Base-by-base conservation (phyloP, 2,113 vertebrate species). In the Trematomus loennbergii region DNA sequence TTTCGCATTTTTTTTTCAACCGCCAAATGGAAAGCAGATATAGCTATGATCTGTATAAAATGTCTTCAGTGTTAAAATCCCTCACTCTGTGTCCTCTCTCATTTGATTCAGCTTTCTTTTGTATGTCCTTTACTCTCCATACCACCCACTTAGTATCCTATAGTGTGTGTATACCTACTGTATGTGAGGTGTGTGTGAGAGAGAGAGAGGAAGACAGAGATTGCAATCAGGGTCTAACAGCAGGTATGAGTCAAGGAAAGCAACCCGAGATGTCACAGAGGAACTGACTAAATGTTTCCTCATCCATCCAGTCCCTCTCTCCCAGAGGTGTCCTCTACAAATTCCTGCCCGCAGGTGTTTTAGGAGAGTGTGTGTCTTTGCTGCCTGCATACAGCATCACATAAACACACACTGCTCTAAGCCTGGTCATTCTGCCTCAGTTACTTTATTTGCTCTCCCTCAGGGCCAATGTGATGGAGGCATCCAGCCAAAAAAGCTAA, bases 261-360 rank as follows among this genome's bases (percentile, higher is more conserved):
- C 33, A 40, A 75, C 54, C 75, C 58, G 29, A 67, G 75, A 45
- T 66, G 50, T 81, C 60, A 50, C 33, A 78, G 72, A 69, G 65
- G 58, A 83, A 68, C 73, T 11, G 46, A 73, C 62, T 79, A 74
- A 82, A 89, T 62, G 62, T 55, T 76, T 86, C 61, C 74, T 77
- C 15, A 33, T 58, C 64, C 73, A 57, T 76, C 61, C 60, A 5
- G 0, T 68, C 53, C 12, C 77, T 63, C 40, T 43, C 78, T 46
- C 75, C 46, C 82, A 61, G 9, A 61, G 61, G 68, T 57, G 49
- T 49, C 45, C 2, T 64, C 70, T 68, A 61, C 48, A 50, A 67
- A 68, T 9, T 45, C 45, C 45, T 67, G 12, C 18, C 2, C n/a
- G 60, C 79, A 62, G 62, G 43, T 58, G 50, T 59, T 59, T 52